These are phyloP conservation scores for human DNA, from an alignment of 2,113 vertebrate genomes.

Conservation along the genomic window GRCh38 chr2:205828501-205829000, in stretches of 20 bases:
- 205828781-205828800: not conserved
- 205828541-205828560: not conserved
- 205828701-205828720: too few relatives aligned
- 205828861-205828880: not conserved
- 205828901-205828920: constrained; percentile 16
- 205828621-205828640: too few relatives aligned
- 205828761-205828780: too few relatives aligned
- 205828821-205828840: not conserved
- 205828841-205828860: not conserved
- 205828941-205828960: not conserved
- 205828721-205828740: too few relatives aligned
- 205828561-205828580: too few relatives aligned
- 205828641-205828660: too few relatives aligned
- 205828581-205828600: too few relatives aligned
- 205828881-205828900: not conserved
- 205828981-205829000: not conserved
- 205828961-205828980: not conserved
- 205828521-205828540: not conserved
- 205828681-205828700: too few relatives aligned
- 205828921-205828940: not conserved
- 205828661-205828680: too few relatives aligned
- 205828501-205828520: not conserved
- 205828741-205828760: too few relatives aligned
- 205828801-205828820: not conserved
- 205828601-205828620: too few relatives aligned